Evolutionary conservation across 2,888 invertebrate genomes (phyloP), one percentile per base, ranked within the genome.

Genomic region (Caenorhabditis zanzibari): DNA sequence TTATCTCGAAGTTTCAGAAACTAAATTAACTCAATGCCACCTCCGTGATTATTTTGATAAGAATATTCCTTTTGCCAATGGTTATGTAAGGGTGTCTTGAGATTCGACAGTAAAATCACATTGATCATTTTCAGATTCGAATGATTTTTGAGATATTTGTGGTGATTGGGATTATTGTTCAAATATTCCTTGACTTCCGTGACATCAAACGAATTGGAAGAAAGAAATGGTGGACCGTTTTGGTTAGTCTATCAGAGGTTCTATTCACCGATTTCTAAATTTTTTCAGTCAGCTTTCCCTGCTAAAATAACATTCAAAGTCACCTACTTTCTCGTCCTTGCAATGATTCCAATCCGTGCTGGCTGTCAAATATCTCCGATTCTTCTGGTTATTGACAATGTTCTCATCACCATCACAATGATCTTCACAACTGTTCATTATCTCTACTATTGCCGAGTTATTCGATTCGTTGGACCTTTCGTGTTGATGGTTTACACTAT

Each of bases 401-500:
- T 49, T 14, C 61, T 86, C 12, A 71, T 84, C 10, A 79, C 80
- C 16, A 58, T 84, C n/a, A 80, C 86, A 19, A 79, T 88, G 41
- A 74, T 86, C 41, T 77, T 84, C 56, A 87, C 85, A 19, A 88
- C 86, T 12, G 41, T 82, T 5, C 84, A 86, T 68, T 88, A 85
- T 58, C 76, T 88, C 16, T 86, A 77, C 64, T 88, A 81, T 32
- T 85, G 80, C 49, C 68, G 75, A 75, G 90, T 82, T 81, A 88
- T 75, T 66, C 85, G 74, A 32, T 89, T 97, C 0, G 97, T 98
- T 3, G 98, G 98, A 3, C 98, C 98, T 0, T 98, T 98, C 95
- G 98, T 98, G 24, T 97, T 98, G 89, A 98, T 98, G 98, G 97
- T 98, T 90, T 98, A 98, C 93, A 95, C 97, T 85, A 98, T 98